Conservation (phyloP, 2,888 invertebrate genomes). For the Ceratothoa steindachneri region DNA sequence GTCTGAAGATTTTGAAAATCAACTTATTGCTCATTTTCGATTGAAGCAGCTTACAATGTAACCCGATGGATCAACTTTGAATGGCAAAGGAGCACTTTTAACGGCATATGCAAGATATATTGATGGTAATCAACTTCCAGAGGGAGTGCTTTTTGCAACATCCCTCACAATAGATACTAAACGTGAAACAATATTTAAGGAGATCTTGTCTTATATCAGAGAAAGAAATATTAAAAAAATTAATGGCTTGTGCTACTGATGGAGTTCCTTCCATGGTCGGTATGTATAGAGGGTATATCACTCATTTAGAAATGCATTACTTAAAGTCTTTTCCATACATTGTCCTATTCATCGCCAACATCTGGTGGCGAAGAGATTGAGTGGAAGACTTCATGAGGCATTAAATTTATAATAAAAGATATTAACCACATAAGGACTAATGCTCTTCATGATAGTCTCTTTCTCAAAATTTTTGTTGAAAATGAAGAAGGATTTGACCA, state of each 20-base stretch:
- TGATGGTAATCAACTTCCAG: background rate
- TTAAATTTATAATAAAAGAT: background rate
- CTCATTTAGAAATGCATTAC: background rate
- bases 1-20: background rate
- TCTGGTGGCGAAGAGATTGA: too few relatives aligned
- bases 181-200: too few relatives aligned
- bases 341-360: background rate
- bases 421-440: background rate
- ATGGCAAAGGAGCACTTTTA: background rate
- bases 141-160: too few relatives aligned
- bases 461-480: too few relatives aligned
- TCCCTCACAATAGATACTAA: too few relatives aligned
- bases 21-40: background rate
- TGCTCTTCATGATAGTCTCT: too few relatives aligned
- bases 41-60: too few relatives aligned
- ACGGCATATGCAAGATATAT: background rate
- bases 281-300: background rate
- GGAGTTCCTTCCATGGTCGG: background rate
- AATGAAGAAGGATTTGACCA: too few relatives aligned
- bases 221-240: too few relatives aligned
- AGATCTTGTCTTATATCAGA: too few relatives aligned
- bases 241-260: too few relatives aligned
- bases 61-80: background rate
- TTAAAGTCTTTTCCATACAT: background rate
- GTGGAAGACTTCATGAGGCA: background rate